Conservation (phyloP, 2,797 vertebrate genomes). For the Notolabrus celidotus region DNA sequence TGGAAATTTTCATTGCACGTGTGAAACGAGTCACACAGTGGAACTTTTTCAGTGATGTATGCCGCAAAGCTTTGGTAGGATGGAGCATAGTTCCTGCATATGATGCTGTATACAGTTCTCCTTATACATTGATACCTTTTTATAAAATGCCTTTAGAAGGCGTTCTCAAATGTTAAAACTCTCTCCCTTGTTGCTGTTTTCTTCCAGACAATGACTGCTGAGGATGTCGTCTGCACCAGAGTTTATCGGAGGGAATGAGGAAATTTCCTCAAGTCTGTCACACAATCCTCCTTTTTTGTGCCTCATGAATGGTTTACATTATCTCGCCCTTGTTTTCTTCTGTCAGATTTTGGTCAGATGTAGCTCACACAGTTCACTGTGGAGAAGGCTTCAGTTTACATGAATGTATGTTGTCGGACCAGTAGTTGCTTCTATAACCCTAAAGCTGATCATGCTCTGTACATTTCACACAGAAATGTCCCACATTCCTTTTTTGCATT, state of each 20-base stretch:
- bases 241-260: conserved; percentile 83
- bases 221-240: conserved; percentile 85
- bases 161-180: conserved; percentile 15
- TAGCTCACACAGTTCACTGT: conserved; percentile 34
- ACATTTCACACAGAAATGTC: conserved; percentile 36
- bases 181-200: conserved; percentile 40
- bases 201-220: conserved; percentile 86
- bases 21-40: too few species aligned
- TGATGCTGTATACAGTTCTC: too few species aligned
- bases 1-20: too few species aligned
- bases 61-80: too few species aligned
- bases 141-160: neutral
- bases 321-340: conserved; percentile 47
- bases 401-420: conserved; percentile 19
- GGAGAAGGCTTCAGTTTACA: conserved; percentile 35
- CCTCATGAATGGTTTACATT: conserved; percentile 63
- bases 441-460: conserved; percentile 46
- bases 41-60: too few species aligned
- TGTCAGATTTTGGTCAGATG: conserved; percentile 29
- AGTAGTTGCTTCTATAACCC: conserved; percentile 30
- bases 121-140: too few species aligned
- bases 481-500: conserved; percentile 48
- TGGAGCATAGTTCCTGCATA: too few species aligned
- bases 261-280: conserved; percentile 18
- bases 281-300: conserved; percentile 46